These are phyloP conservation scores for Catocala fraxini DNA, from an alignment of 2,888 invertebrate species.

Conservation along the genomic window DNA sequence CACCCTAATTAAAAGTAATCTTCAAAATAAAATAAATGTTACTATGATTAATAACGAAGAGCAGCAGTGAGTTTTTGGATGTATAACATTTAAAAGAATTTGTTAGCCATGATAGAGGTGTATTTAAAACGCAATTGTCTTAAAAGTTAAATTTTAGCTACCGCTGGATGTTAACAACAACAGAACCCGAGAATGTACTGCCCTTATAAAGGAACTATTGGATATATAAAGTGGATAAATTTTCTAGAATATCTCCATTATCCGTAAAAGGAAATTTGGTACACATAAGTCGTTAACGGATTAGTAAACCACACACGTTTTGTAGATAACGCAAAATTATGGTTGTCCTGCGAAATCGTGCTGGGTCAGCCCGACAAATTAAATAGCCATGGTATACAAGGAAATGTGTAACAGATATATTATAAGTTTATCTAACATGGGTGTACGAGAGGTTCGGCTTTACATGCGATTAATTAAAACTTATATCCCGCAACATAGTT, in stretches of 20 bases:
- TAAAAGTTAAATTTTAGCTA: no score
- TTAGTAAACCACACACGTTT: constrained; percentile 17
- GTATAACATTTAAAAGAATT: no score
- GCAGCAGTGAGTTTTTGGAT: no score
- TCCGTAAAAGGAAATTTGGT: constrained; percentile 5
- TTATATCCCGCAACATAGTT: constrained; percentile 54
- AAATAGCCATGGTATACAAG: neutral
- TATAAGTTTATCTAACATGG: constrained; percentile 26
- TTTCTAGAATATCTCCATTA: neutral
- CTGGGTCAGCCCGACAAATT: constrained; percentile 9
- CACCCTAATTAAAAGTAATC: no score
- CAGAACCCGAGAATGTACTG: neutral
- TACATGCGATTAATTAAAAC: constrained; percentile 62
- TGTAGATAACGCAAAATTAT: constrained; percentile 19
- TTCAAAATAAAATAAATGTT: no score
- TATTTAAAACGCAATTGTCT: no score
- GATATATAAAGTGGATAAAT: neutral
- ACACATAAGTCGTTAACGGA: constrained; percentile 9
- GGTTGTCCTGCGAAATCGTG: constrained; percentile 22
- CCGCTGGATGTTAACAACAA: neutral
- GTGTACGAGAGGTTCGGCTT: constrained; percentile 25
- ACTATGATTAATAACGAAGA: no score
- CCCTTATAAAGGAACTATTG: neutral
- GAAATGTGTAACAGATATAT: constrained; percentile 18
- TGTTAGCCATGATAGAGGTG: no score